These are phyloP conservation scores for Sylvia atricapilla DNA, from an alignment of 2,113 vertebrate species.

Conservation along the genomic window DNA sequence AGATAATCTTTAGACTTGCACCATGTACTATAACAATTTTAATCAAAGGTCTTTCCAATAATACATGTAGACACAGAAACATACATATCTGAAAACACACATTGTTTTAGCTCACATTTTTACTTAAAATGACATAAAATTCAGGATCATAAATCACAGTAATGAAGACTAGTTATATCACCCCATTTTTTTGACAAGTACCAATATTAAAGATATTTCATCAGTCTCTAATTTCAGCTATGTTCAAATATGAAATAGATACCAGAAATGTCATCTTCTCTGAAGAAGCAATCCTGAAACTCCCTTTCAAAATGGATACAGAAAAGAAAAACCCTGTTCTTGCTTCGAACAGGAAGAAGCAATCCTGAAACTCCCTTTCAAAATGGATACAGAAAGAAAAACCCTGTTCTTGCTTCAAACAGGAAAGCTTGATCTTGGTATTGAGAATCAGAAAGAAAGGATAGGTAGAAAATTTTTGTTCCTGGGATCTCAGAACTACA, in stretches of 20 bases:
- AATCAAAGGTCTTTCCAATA: background rate
- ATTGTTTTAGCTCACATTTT: background rate
- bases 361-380: background rate
- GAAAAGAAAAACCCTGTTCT: background rate
- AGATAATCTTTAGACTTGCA: background rate
- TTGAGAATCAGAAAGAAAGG: background rate
- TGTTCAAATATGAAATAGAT: background rate
- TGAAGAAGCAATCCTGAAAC: background rate
- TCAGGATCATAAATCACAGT: background rate
- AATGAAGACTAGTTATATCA: background rate
- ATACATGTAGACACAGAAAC: background rate
- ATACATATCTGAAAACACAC: background rate
- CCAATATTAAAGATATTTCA: background rate
- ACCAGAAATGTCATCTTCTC: background rate
- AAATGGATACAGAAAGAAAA: background rate
- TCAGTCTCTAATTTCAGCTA: background rate
- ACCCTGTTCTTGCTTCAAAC: background rate
- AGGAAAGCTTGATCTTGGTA: background rate
- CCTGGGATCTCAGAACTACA: background rate
- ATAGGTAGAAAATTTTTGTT: background rate
- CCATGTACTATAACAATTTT: background rate
- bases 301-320: background rate
- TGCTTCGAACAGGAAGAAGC: background rate
- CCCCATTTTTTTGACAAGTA: background rate
- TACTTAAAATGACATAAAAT: background rate